Evolutionary conservation across 2,888 invertebrate species (phyloP), one percentile per base, ranked within the genome.

Genomic region (Acronicta psi): DNA sequence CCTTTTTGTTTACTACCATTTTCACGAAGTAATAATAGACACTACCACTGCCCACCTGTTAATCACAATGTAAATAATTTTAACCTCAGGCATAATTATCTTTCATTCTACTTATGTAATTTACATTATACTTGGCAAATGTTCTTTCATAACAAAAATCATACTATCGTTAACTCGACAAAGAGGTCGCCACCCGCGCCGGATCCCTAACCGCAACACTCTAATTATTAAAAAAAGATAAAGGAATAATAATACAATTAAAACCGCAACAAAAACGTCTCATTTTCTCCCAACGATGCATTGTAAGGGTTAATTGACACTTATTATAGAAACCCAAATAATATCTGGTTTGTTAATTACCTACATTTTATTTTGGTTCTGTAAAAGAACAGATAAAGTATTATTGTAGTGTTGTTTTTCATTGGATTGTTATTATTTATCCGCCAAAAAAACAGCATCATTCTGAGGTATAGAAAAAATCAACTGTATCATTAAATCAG

Each of bases 201-300:
- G 25, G 50, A 41, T 41, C 36, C 44, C 25, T 57, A 75, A 69
- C 75, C 75, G 40, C 75, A 71, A 45, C 37, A 38, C 44, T 29
- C 40, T 59, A 70, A 66, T 73, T 68, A 75, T 62, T 42, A 51
- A 55, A 66, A 34, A 71, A 61, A 64, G 11, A 59, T 40, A 63
- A 51, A 66, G 45, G 36, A 61, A 62, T 55, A 38, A 77, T 54
- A 82, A 80, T 76, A 87, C 84, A 87, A 90, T 86, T 87, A 87
- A 81, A 86, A 86, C 89, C 87, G 73, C 90, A 90, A 86, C 75
- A 76, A 57, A 66, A 81, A 73, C 61, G 65, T 69, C 74, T 74
- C 45, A 73, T 79, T 80, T 78, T 79, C 74, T 78, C 71, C 68
- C 59, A 57, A 68, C 63, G 59, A 69, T 44, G 56, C 67, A 76